Evolutionary conservation across 2,888 invertebrate species (phyloP).

Genomic region (Drosophila siamana): DNA sequence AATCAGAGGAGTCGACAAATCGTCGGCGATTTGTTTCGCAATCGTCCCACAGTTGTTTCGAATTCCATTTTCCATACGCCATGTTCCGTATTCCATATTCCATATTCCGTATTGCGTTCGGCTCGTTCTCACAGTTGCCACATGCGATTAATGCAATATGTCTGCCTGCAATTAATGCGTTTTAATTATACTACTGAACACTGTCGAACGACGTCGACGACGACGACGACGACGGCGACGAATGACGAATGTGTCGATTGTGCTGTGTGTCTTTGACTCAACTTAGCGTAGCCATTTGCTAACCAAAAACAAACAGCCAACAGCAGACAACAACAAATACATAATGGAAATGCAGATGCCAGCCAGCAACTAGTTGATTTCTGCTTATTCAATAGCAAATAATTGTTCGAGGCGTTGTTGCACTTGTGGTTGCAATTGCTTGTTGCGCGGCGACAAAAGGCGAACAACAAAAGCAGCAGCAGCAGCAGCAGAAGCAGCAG

Average conservation of each 20-base stretch:
- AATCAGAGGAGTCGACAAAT: constrained; percentile 57
- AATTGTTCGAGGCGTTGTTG: constrained; percentile 23
- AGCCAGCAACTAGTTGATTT: constrained; percentile 39
- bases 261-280: neutral
- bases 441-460: constrained; percentile 61
- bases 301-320: neutral
- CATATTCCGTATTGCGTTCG: constrained; percentile 22
- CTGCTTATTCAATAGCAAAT: constrained; percentile 3
- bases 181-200: constrained; percentile 67
- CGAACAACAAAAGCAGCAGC: constrained; percentile 23
- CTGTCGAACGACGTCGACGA: too few relatives aligned
- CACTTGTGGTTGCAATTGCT: constrained; percentile 1
- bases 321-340: constrained; percentile 1
- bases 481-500: too few relatives aligned
- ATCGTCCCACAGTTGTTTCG: constrained; percentile 1
- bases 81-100: constrained; percentile 23
- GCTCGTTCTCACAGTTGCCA: constrained; percentile 66
- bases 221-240: too few relatives aligned
- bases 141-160: constrained; percentile 52
- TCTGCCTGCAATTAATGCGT: constrained; percentile 60
- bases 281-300: constrained; percentile 29
- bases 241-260: constrained; percentile 24
- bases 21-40: constrained; percentile 58
- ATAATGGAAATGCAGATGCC: constrained; percentile 64
- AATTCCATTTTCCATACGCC: constrained; percentile 20